These are phyloP conservation scores for Hippocampus guttulatus DNA, from an alignment of 2,113 vertebrate genomes.

Conservation along the genomic window DNA sequence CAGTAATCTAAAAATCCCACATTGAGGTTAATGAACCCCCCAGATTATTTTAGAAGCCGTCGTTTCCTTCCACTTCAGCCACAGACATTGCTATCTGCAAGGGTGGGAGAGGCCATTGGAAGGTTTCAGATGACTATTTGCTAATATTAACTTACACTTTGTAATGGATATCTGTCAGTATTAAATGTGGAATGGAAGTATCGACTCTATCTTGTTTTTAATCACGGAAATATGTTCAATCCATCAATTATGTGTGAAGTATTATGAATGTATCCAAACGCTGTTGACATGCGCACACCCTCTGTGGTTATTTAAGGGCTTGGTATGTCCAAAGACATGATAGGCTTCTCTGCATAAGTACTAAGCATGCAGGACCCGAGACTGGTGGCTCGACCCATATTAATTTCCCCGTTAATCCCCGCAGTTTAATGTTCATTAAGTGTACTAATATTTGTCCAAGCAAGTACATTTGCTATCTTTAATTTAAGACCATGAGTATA, in stretches of 20 bases:
- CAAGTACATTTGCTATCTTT: background rate
- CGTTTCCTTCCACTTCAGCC: background rate
- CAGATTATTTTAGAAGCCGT: background rate
- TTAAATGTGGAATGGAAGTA: background rate
- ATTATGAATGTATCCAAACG: background rate
- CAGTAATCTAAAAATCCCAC: background rate
- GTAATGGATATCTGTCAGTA: slow-evolving; percentile 20
- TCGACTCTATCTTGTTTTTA: background rate
- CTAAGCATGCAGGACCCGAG: background rate
- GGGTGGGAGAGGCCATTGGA: slow-evolving; percentile 9
- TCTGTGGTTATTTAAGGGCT: slow-evolving; percentile 15
- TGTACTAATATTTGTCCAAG: background rate
- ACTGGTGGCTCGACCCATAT: background rate
- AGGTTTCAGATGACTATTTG: slow-evolving; percentile 52
- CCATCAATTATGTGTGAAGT: background rate
- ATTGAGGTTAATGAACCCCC: background rate
- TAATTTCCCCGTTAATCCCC: background rate
- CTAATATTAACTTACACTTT: slow-evolving; percentile 58
- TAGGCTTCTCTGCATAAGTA: slow-evolving; percentile 4
- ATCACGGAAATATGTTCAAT: background rate
- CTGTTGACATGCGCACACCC: background rate
- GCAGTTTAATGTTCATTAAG: background rate
- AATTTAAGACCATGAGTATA: background rate
- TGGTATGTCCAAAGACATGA: slow-evolving; percentile 19
- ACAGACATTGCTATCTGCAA: background rate